Evolutionary conservation across 2,113 vertebrate species (phyloP).

Genomic region (Penelope pileata): DNA sequence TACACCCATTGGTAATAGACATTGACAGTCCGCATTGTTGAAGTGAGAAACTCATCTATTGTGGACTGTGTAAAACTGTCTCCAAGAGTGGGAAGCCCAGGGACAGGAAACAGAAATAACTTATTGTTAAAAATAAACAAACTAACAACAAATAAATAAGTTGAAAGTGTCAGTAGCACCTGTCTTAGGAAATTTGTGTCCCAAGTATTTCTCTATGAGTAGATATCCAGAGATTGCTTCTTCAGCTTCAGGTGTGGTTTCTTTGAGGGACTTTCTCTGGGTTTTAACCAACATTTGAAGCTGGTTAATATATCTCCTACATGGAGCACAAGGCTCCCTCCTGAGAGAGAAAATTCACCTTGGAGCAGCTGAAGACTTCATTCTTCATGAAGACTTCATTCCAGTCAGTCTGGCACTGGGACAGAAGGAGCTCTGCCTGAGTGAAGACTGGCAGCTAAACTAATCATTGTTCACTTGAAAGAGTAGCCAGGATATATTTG

Average conservation of each 20-base stretch:
- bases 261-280: neutral
- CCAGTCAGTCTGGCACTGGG: neutral
- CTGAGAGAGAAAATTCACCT: neutral
- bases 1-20: neutral
- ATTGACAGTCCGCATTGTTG: neutral
- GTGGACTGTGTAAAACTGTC: neutral
- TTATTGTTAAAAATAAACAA: neutral
- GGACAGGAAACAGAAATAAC: neutral
- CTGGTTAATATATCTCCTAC: neutral
- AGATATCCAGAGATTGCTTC: neutral
- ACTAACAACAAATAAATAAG: neutral
- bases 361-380: neutral
- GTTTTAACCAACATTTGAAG: neutral
- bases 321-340: neutral
- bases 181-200: neutral
- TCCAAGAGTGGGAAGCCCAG: neutral
- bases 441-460: neutral
- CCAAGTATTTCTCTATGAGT: neutral
- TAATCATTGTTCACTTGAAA: neutral
- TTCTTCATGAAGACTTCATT: neutral
- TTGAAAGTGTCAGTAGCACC: neutral
- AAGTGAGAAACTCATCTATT: neutral
- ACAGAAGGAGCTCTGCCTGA: neutral
- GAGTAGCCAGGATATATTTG: neutral
- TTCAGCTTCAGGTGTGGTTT: neutral